Base-by-base conservation (phyloP, 2,888 invertebrate species). In the Tiphia femorata region DNA sequence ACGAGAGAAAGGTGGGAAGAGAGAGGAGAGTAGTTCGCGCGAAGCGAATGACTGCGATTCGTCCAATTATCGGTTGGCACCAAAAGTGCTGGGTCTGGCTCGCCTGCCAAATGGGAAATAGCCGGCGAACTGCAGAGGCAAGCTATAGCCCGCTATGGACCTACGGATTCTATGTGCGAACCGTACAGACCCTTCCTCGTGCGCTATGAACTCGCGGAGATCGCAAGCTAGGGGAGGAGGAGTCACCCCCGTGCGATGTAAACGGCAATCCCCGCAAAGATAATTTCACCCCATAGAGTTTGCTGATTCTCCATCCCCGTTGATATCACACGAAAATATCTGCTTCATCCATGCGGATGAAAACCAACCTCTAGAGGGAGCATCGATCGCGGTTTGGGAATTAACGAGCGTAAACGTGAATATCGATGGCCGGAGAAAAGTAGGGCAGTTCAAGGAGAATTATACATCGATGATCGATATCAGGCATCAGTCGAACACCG, bases 11-110 rank as follows among this genome's bases (percentile, higher is more conserved):
- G 27, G 42, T 12, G 29, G 25, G 49, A 40, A 33, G 51, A 58
- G 62, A n/a, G n/a, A 50, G 54, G 62, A 60, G 69, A 67, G 61
- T 55, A 68, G 67, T 70, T 78, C 74, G 75, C 72, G 70, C 73
- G 72, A 72, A 73, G 76, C 75, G 77, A 78, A 78, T 77, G 77
- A 77, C 77, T 78, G 73, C 77, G 77, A 78, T 78, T 78, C 78
- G 78, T 78, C 78, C 78, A 77, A 78, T 78, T 78, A 78, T 78
- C 78, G 77, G 78, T 77, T 78, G 78, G 78, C 78, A 78, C 78
- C 77, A 76, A 78, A 78, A 78, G 77, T 78, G 78, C 78, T 78
- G 78, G 78, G 75, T 78, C 77, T 78, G 77, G 77, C 76, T 76
- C 76, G 73, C 62, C 77, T 77, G 78, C 78, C 78, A 78, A 78